Percentiles rank a stretch among this genome's conserved stretches.
These are phyloP conservation scores for Hylaea fasciaria DNA, from an alignment of 2,888 invertebrate genomes.

Conservation along the genomic window DNA sequence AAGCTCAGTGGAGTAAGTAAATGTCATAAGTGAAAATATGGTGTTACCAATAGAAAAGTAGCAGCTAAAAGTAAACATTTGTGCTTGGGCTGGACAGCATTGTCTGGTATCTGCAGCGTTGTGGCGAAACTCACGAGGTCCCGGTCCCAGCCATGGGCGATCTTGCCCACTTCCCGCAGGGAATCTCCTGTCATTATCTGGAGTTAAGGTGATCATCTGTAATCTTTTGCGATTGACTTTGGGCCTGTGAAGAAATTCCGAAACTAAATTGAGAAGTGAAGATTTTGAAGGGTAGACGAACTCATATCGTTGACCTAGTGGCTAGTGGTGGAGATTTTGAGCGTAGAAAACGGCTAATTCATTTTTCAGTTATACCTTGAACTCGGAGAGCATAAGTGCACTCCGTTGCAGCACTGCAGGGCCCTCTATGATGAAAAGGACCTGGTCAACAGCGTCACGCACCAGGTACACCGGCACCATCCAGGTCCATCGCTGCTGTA, in stretches of 20 bases:
- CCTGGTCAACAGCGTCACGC: constrained; percentile 86
- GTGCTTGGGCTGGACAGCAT: constrained; percentile 88
- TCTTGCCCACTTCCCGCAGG: constrained; percentile 86
- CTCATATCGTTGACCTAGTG: too few relatives aligned
- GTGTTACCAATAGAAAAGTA: constrained; percentile 91
- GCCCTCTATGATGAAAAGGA: constrained; percentile 89
- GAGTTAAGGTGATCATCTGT: constrained; percentile 26
- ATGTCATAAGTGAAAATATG: neutral
- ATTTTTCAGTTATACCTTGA: constrained; percentile 60
- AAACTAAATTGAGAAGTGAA: too few relatives aligned
- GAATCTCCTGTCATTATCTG: constrained; percentile 86
- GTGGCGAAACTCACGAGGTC: constrained; percentile 89
- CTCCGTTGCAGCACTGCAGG: constrained; percentile 83
- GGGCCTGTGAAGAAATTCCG: too few relatives aligned
- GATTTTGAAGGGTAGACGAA: too few relatives aligned
- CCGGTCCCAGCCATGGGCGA: constrained; percentile 90
- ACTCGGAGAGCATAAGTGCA: constrained; percentile 68
- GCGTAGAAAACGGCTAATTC: too few relatives aligned
- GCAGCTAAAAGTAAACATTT: constrained; percentile 93
- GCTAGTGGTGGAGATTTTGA: too few relatives aligned
- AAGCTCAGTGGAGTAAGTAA: too few relatives aligned
- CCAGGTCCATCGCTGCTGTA: constrained; percentile 88
- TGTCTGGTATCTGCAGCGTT: constrained; percentile 89
- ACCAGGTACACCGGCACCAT: constrained; percentile 88
- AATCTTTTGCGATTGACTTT: too few relatives aligned